Base-by-base conservation (phyloP, 2,113 vertebrate species). In the Oncorhynchus masou region DNA sequence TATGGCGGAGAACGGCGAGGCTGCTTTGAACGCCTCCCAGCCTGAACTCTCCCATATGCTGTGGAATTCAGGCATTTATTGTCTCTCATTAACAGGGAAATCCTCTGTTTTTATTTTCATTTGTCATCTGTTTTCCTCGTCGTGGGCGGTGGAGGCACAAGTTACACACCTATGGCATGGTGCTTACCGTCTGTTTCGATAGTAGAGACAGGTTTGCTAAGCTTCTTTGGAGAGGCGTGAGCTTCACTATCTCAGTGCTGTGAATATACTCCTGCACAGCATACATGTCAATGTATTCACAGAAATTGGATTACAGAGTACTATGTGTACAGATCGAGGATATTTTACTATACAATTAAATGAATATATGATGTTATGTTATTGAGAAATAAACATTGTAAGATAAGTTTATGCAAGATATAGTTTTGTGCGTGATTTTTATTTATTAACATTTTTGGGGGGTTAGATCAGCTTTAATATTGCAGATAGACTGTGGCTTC, bases 21-120 rank as follows among this genome's bases (percentile, higher is more conserved):
- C 83, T 64, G 81, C 91, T 93, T 92, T 91, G 89, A 89, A 91
- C 86, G 90, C 85, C 87, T 89, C 87, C 88, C 88, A 91, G 90
- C 68, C 88, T 89, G 88, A 92, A 91, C 88, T 89, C 81, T 84
- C 87, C 92, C 91, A 91, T 93, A 92, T 92, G 92, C 85, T 88
- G 82, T 85, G 91, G 89, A 93, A 92, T 92, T 87, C 80, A 68
- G 83, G 77, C 80, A 69, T 85, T 91, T 88, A 84, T 89, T 90
- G 83, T 91, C 77, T 82, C 85, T 90, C 81, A 69, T 91, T 92
- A 91, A 88, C 77, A 82, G 84, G 83, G 87, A 81, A 83, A 88
- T 68, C 68, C 31, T 11, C 73, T 60, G 73, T 80, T 88, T 84
- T 82, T 76, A 20, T 34, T 54, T 70, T 74, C 65, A 48, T 81